A percentile compares a stretch with the other conserved stretches of the same genome.
These are phyloP conservation scores for Ptychochromis oligacanthus DNA, from an alignment of 2,113 vertebrate species.

Conservation along the genomic window DNA sequence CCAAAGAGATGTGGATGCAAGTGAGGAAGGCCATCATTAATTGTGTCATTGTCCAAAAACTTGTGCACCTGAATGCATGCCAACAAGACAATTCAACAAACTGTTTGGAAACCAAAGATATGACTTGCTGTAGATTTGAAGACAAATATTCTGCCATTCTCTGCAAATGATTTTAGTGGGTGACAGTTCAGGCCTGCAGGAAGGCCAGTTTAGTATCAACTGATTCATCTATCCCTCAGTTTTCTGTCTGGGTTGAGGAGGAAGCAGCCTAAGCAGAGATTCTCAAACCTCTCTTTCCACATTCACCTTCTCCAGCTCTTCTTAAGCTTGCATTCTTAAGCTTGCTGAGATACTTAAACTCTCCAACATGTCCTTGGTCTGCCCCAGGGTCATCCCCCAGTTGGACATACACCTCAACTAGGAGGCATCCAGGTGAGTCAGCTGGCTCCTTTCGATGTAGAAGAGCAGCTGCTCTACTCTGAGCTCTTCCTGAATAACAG, in stretches of 20 bases:
- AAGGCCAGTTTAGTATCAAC: background rate
- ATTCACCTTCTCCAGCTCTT: no score
- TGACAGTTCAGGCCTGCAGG: background rate
- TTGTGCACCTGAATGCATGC: no score
- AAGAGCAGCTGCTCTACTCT: background rate
- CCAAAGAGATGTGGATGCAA: background rate
- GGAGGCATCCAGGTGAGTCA: background rate
- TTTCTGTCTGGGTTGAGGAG: no score
- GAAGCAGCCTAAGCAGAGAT: background rate
- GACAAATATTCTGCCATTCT: fast-evolving
- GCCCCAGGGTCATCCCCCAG: background rate
- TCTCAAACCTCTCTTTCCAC: background rate
- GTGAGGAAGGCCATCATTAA: background rate
- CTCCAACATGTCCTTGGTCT: background rate
- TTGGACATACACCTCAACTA: background rate
- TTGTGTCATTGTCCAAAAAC: background rate
- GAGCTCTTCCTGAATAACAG: no score
- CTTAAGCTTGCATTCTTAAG: no score
- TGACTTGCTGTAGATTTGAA: no score
- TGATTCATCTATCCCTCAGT: background rate
- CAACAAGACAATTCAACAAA: no score
- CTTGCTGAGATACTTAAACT: background rate
- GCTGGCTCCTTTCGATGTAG: background rate
- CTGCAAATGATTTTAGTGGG: background rate
- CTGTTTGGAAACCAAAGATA: no score